Evolutionary conservation across 1,140 invertebrate genomes (phyloP), one percentile per base, ranked within the genome.

Genomic region (Caenorhabditis brenneri): DNA sequence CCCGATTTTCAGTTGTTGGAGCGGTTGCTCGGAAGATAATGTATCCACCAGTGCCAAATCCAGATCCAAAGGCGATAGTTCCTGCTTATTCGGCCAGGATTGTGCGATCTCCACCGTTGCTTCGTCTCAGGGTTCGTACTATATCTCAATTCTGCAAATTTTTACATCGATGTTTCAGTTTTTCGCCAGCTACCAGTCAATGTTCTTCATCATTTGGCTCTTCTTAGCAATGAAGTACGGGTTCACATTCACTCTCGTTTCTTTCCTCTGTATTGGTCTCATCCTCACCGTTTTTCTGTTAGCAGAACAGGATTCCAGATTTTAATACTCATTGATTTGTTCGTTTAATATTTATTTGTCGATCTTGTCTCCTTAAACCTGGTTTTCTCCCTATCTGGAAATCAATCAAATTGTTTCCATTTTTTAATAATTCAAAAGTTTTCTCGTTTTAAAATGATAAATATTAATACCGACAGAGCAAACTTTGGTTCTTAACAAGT

Each of bases 21-120:
- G 36, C 65, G 33, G 42, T 74, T 24, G 65, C 29, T 22, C 65
- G 65, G 22, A 74, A 74, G 16, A 15, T 74, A 4, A 74, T 74
- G 65, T 74, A 74, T 24, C 65, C 65, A 22, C 65, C 65, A 10
- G 65, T 74, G 0, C 65, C 65, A 27, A 74, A 74, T 74, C 65
- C 10, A 3, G 65, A 74, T 74, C 65, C 65, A n/a, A 74, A 74
- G 24, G 33, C 65, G 9, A 74, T 36, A 42, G 65, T 74, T 46
- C 65, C 65, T 22, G 65, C 65, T 2, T 74, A 74, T 24, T 74
- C 65, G 6, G 65, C 36, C 10, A 42, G 65, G 24, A 46, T 74
- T 24, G 22, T 74, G 1, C 16, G 65, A 42, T 74, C 65, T 19
- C 65, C 65, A 16, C 65, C 65, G 9, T 42, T 74, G 29, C 36